A percentile compares a stretch with the other conserved stretches of the same genome.
These are phyloP conservation scores for Philereme vetulata DNA, from an alignment of 2,888 invertebrate species.

Conservation along the genomic window DNA sequence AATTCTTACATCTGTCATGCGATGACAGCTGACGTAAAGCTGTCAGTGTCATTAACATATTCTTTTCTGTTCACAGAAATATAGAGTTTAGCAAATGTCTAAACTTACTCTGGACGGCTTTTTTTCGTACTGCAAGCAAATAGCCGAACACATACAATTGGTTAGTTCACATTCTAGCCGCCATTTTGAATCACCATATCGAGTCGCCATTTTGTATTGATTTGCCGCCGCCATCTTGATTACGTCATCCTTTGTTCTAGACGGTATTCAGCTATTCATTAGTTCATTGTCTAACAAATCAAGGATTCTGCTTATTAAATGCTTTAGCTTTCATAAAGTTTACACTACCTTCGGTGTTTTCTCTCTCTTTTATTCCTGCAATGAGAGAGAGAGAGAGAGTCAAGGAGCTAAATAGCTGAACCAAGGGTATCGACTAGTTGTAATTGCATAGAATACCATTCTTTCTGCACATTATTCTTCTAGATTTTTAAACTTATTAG, in stretches of 20 bases:
- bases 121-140: slow-evolving; percentile 84
- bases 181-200: slow-evolving; percentile 53
- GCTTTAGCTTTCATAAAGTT: too few relatives aligned
- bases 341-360: too few relatives aligned
- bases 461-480: too few relatives aligned
- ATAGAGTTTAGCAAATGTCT: slow-evolving; percentile 73
- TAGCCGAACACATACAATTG: slow-evolving; percentile 82
- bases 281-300: too few relatives aligned
- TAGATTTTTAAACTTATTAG: too few relatives aligned
- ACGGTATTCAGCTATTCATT: too few relatives aligned
- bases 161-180: slow-evolving; percentile 69
- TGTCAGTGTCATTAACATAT: slow-evolving; percentile 51
- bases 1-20: slow-evolving; percentile 1
- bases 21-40: slow-evolving; percentile 2
- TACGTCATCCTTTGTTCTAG: slow-evolving; percentile 23
- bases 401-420: too few relatives aligned
- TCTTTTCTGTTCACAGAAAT: slow-evolving; percentile 76
- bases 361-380: too few relatives aligned
- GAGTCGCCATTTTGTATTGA: slow-evolving; percentile 35
- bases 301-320: too few relatives aligned
- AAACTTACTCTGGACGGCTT: slow-evolving; percentile 82
- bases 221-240: slow-evolving; percentile 42
- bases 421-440: too few relatives aligned
- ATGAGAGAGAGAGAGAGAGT: too few relatives aligned
- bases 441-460: too few relatives aligned